Conservation (phyloP, 2,888 invertebrate species). For the Rhagophthalmus giganteus region DNA sequence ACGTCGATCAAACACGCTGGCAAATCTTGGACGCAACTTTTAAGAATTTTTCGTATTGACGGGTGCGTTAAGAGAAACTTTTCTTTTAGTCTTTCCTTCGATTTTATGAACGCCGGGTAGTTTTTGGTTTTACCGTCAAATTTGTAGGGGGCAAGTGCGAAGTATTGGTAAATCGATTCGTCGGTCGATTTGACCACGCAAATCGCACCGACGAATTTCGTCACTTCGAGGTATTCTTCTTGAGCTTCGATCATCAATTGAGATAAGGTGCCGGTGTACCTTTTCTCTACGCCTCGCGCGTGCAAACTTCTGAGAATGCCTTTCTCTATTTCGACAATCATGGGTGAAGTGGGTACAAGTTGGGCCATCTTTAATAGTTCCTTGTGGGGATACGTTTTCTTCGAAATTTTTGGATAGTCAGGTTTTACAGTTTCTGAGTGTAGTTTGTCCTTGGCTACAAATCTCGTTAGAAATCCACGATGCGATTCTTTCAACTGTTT, state of each 20-base stretch:
- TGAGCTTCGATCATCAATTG: conserved; percentile 62
- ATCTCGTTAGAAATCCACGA: no score
- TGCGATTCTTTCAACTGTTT: no score
- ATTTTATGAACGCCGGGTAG: conserved; percentile 62
- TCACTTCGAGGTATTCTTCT: conserved; percentile 62
- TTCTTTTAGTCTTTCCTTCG: conserved; percentile 60
- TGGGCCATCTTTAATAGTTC: no score
- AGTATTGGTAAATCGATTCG: conserved; percentile 57
- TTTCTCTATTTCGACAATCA: no score
- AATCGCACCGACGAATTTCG: conserved; percentile 67
- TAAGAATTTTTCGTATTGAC: conserved; percentile 64
- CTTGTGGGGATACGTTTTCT: no score
- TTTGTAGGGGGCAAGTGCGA: conserved; percentile 59
- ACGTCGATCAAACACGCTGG: conserved; percentile 62
- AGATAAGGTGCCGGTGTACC: conserved; percentile 60
- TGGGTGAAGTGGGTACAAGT: no score
- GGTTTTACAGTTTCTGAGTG: no score
- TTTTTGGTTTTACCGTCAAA: conserved; percentile 65
- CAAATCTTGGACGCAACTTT: conserved; percentile 58
- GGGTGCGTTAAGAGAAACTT: conserved; percentile 66
- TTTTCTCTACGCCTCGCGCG: conserved; percentile 59
- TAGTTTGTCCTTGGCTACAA: no score
- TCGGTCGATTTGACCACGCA: conserved; percentile 64
- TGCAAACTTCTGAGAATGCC: no score
- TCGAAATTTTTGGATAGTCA: no score